Percentiles rank a stretch among this genome's conserved stretches.
Evolutionary conservation across 2,797 vertebrate species (phyloP).

Genomic region (Dromococcyx pavoninus): DNA sequence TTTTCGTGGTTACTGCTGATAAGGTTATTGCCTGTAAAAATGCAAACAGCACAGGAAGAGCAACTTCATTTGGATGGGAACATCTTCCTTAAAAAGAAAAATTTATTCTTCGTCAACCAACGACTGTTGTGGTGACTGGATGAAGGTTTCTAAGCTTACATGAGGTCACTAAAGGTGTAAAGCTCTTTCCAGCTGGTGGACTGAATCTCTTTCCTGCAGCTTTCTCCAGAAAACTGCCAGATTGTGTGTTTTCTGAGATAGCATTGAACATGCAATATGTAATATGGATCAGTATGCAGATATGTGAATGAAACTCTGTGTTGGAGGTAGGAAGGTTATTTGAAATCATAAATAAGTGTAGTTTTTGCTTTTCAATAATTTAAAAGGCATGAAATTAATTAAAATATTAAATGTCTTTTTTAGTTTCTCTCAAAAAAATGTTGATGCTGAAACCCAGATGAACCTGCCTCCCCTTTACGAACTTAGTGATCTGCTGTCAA

Average conservation of each 20-base stretch:
- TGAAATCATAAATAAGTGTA: neutral
- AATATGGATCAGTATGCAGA: neutral
- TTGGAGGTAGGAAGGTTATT: neutral
- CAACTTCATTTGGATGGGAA: neutral
- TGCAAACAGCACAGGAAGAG: neutral
- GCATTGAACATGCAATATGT: neutral
- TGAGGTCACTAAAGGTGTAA: neutral
- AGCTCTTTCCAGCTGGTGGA: neutral
- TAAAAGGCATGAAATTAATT: neutral
- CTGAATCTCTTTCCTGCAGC: neutral
- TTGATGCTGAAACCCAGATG: no score
- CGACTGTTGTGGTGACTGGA: neutral
- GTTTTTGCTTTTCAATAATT: neutral
- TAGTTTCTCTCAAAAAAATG: neutral
- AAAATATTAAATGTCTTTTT: neutral
- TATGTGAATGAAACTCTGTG: neutral
- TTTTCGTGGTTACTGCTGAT: neutral
- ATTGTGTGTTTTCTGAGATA: neutral
- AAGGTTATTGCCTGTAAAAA: neutral
- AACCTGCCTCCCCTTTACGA: neutral
- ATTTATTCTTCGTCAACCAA: neutral
- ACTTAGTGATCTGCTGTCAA: neutral
- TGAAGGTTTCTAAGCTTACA: neutral
- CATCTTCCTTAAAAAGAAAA: neutral
- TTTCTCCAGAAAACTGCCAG: neutral